A percentile compares a stretch with the other conserved stretches of the same genome.
These are phyloP conservation scores for Sialia sialis DNA, from an alignment of 2,113 vertebrate species.

Conservation along the genomic window DNA sequence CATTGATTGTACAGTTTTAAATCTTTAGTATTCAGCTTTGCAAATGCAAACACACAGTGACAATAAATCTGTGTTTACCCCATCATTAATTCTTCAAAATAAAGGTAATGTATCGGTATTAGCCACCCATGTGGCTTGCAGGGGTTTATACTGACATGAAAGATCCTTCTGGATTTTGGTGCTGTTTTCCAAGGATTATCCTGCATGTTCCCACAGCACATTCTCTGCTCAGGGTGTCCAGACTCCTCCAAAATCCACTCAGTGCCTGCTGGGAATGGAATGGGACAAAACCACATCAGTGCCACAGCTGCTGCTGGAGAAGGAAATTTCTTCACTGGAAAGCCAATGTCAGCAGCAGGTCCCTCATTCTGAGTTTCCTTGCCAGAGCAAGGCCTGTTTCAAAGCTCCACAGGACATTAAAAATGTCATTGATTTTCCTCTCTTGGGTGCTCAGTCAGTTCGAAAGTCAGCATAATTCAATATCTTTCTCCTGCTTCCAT, in stretches of 20 bases:
- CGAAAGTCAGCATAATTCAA: slow-evolving; percentile 57
- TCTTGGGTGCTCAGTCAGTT: slow-evolving; percentile 34
- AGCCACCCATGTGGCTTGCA: not conserved
- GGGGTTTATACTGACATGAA: not conserved
- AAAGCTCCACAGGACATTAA: slow-evolving; percentile 43
- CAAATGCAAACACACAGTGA: not conserved
- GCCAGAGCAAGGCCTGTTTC: not conserved
- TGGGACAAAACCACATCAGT: not conserved
- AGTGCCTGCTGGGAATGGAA: not conserved
- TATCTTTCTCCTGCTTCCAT: slow-evolving; percentile 46
- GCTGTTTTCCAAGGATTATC: not conserved
- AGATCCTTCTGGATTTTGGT: not conserved
- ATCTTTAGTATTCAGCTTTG: not conserved
- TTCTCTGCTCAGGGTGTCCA: not conserved
- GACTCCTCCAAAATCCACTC: not conserved
- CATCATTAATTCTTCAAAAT: not conserved
- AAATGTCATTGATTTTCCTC: slow-evolving; percentile 53
- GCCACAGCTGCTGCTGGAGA: not conserved
- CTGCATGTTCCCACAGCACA: not conserved
- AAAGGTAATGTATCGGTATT: not conserved
- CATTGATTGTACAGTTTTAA: not conserved
- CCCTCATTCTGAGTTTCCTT: not conserved
- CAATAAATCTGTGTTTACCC: not conserved
- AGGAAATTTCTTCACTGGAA: not conserved
- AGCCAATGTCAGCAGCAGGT: not conserved